Base-by-base conservation (phyloP, 2,797 vertebrate species). In the Antrozous pallidus region DNA sequence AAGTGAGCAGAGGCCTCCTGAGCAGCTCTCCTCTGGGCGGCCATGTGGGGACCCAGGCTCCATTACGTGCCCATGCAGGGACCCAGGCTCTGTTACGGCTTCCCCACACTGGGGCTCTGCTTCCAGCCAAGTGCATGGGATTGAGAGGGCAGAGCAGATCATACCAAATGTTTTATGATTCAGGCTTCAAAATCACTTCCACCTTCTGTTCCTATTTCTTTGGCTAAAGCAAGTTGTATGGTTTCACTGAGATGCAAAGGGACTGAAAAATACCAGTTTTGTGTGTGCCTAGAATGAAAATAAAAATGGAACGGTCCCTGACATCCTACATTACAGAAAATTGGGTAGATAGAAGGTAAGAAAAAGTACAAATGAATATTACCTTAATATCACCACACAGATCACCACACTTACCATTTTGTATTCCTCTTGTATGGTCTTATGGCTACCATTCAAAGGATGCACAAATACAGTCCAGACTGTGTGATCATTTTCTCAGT, bases 21-120 rank as follows among this genome's bases (percentile, higher is more conserved):
- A 88, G 51, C 13, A 4, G 14, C 10, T 63, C 11, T 54, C 16
- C 10, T 10, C 24, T 61, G 17, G 0, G 9, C 2, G 18, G 12
- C 24, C 18, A 3, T 1, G 8, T 4, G 11, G 6, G 9, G 26
- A n/a, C 9, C 45, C 14, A 2, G 40, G 3, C 38, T 22, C 17
- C 8, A 0, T 63, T 65, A 1, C 14, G 2, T 33, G n/a, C n/a
- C 24, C 18, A 3, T 1, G 8, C 5, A 8, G 6, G 9, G 26
- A n/a, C 9, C 45, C 14, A 2, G 40, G 3, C 38, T 22, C 17
- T 6, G 0, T 63, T 65, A 1, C 14, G 36, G 28, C 38, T 24
- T 1, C 12, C 1, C 16, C 20, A 17, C 26, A 8, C 5, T 0
- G 18, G 49, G 17, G 1, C 11, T 78, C 63, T 20, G 45, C 38